Percentiles rank a stretch among this genome's conserved stretches.
These are phyloP conservation scores for Rhabdornis inornatus DNA, from an alignment of 2,113 vertebrate genomes.

Conservation along the genomic window DNA sequence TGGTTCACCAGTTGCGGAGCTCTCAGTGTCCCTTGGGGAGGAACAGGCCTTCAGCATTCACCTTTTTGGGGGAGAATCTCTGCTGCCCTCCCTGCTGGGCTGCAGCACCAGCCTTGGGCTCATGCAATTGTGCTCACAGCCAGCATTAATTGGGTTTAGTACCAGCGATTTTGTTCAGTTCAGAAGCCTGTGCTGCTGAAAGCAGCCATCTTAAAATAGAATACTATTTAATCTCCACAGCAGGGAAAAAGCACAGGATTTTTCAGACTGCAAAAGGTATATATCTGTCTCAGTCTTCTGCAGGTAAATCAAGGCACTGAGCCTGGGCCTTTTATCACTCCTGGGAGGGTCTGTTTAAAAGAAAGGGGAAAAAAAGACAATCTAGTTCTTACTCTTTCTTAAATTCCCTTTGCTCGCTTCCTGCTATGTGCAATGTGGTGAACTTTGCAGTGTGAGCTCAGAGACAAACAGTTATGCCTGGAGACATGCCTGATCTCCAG, in stretches of 20 bases:
- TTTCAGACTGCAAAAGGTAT: background rate
- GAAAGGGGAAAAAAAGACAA: background rate
- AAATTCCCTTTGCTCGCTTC: background rate
- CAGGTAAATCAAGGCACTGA: background rate
- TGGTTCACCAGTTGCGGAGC: background rate
- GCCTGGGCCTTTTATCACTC: background rate
- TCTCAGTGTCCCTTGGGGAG: background rate
- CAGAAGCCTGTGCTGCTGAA: background rate
- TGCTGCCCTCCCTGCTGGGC: background rate
- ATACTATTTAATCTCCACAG: slow-evolving; percentile 2
- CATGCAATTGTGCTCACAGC: background rate
- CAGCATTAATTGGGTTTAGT: background rate
- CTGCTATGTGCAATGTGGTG: background rate
- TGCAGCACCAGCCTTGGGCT: background rate
- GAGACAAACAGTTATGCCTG: background rate
- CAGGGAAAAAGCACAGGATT: background rate
- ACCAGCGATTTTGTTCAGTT: background rate
- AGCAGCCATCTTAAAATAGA: background rate
- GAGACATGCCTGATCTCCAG: background rate
- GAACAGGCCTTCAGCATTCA: background rate
- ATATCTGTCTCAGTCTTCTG: background rate
- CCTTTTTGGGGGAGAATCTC: background rate
- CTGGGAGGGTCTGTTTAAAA: background rate
- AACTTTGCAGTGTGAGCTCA: background rate
- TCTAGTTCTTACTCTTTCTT: background rate